Evolutionary conservation across 2,797 vertebrate genomes (phyloP).

Genomic region (Typhlichthys eigenmanni): DNA sequence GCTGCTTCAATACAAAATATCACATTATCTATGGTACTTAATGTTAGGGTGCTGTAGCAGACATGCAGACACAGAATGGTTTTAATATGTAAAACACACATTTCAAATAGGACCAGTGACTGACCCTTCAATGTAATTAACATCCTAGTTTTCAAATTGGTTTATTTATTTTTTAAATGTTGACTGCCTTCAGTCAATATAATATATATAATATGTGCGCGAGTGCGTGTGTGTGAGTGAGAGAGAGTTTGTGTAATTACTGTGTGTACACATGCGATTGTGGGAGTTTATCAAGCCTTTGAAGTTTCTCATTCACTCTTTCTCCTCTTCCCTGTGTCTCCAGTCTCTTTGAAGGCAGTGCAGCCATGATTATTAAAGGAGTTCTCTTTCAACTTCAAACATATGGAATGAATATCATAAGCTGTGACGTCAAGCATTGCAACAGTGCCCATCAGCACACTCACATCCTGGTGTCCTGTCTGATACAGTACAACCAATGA

Average conservation of each 20-base stretch:
- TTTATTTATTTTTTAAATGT: too few relatives aligned
- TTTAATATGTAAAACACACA: too few relatives aligned
- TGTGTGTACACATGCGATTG: constrained; percentile 33
- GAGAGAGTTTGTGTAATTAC: constrained; percentile 13
- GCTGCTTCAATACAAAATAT: constrained; percentile 13
- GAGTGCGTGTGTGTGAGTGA: constrained; percentile 14
- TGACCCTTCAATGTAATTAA: too few relatives aligned
- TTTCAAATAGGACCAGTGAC: too few relatives aligned
- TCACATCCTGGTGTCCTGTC: constrained; percentile 13
- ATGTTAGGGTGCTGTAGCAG: constrained; percentile 7
- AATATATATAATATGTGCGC: background rate
- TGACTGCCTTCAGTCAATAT: too few relatives aligned
- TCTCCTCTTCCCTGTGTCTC: constrained; percentile 58
- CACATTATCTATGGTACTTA: constrained; percentile 29
- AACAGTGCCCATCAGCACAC: constrained; percentile 28
- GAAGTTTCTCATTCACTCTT: constrained; percentile 68
- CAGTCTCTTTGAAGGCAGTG: constrained; percentile 69
- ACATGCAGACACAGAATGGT: background rate
- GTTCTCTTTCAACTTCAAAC: constrained; percentile 68
- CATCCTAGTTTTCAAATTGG: too few relatives aligned
- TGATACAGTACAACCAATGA: too few relatives aligned
- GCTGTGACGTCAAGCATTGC: constrained; percentile 44
- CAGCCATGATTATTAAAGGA: constrained; percentile 68
- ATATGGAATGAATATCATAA: constrained; percentile 71
- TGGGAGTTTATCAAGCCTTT: constrained; percentile 51